These are phyloP conservation scores for Yponomeuta plumbellus DNA, from an alignment of 2,888 invertebrate species.

Conservation along the genomic window DNA sequence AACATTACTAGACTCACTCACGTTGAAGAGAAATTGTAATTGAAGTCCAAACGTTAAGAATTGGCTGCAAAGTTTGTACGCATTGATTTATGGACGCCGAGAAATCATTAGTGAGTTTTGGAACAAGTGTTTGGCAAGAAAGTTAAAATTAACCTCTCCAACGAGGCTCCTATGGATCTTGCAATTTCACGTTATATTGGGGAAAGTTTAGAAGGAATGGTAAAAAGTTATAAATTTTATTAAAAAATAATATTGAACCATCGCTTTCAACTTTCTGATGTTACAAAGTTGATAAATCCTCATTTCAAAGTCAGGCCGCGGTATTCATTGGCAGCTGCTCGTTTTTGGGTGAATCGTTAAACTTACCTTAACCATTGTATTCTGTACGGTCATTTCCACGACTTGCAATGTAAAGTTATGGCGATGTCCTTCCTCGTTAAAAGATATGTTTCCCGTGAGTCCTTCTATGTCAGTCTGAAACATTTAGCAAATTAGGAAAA, in stretches of 20 bases:
- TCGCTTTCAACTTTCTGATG: background rate
- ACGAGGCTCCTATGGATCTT: slow-evolving; percentile 16
- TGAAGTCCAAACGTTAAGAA: slow-evolving; percentile 23
- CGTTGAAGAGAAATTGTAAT: slow-evolving; percentile 23
- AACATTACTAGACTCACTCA: background rate
- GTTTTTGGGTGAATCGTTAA: background rate
- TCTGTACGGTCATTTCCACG: slow-evolving; percentile 95
- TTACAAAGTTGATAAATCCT: slow-evolving; percentile 9
- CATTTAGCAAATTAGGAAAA: background rate
- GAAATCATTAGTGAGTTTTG: slow-evolving; percentile 43
- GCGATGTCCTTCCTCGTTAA: slow-evolving; percentile 92
- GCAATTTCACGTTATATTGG: slow-evolving; percentile 15
- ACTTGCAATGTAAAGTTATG: slow-evolving; percentile 93
- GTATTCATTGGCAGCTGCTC: too few relatives aligned
- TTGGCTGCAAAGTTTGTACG: slow-evolving; percentile 33
- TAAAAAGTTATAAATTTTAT: slow-evolving; percentile 9
- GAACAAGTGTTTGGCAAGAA: slow-evolving; percentile 39
- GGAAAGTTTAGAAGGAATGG: slow-evolving; percentile 4
- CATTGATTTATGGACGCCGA: slow-evolving; percentile 45
- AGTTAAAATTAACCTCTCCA: slow-evolving; percentile 43
- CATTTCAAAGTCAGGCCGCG: background rate
- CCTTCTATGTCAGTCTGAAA: slow-evolving; percentile 92
- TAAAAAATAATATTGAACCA: background rate
- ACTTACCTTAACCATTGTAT: slow-evolving; percentile 90
- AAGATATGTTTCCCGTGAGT: slow-evolving; percentile 92